Evolutionary conservation across 2,888 invertebrate genomes (phyloP).

Genomic region (Eueremaeus valkanovi): DNA sequence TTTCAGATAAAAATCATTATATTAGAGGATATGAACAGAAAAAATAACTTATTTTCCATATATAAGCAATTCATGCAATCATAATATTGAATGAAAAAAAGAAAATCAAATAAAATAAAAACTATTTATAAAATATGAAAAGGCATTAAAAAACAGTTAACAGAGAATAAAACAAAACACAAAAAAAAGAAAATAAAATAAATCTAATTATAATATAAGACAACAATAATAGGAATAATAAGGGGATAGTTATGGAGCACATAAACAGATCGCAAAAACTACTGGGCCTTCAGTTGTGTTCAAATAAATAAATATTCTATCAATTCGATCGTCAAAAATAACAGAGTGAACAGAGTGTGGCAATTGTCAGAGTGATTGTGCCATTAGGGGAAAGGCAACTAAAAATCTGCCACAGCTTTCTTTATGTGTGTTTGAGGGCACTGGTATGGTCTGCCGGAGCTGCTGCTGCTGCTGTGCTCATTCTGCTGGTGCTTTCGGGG

Average conservation of each 20-base stretch:
- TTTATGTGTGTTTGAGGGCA: neutral
- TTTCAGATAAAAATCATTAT: no score
- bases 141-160: no score
- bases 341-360: constrained; percentile 22
- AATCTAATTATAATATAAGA: neutral
- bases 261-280: neutral
- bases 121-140: no score
- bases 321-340: neutral
- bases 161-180: no score
- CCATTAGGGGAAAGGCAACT: neutral
- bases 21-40: no score
- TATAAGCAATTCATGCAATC: no score
- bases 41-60: no score
- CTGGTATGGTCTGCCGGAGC: neutral
- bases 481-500: no score
- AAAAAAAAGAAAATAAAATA: no score
- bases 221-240: neutral
- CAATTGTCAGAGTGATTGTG: constrained; percentile 21
- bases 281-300: neutral
- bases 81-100: no score
- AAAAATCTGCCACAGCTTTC: constrained; percentile 2
- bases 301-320: constrained; percentile 15
- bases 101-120: no score
- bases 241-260: neutral
- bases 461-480: neutral